Percentiles rank a stretch among this genome's conserved stretches.
Evolutionary conservation across 2,113 vertebrate species (phyloP).

Genomic region (Brachypodius melanocephalos): DNA sequence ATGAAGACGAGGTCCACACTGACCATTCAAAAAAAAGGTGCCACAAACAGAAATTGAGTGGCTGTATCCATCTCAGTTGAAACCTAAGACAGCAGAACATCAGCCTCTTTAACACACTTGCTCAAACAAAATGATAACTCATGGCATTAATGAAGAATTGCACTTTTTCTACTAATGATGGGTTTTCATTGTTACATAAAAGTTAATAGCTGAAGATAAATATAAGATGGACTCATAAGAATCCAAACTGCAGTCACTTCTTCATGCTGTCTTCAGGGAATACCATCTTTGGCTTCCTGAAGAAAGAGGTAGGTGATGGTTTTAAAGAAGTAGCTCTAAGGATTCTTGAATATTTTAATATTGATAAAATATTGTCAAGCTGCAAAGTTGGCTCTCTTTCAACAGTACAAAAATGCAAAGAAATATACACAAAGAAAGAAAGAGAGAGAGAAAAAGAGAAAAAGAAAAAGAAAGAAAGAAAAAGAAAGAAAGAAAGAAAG

Average conservation of each 20-base stretch:
- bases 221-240: not conserved
- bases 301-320: not conserved
- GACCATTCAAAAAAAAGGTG: not conserved
- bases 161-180: not conserved
- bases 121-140: not conserved
- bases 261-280: not conserved
- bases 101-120: not conserved
- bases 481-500: accelerated
- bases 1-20: not conserved
- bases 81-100: not conserved
- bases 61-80: not conserved
- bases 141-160: not conserved
- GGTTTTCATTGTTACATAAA: not conserved
- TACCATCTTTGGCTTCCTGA: not conserved
- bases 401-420: not conserved
- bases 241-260: not conserved
- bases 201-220: not conserved
- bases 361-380: not conserved
- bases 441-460: not conserved
- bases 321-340: not conserved
- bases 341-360: not conserved
- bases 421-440: accelerated
- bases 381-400: not conserved
- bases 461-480: too few species aligned
- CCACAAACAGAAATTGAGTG: accelerated